Percentiles rank a stretch among this genome's conserved stretches.
Evolutionary conservation across 2,113 vertebrate genomes (phyloP).

Genomic region (Lepus europaeus): DNA sequence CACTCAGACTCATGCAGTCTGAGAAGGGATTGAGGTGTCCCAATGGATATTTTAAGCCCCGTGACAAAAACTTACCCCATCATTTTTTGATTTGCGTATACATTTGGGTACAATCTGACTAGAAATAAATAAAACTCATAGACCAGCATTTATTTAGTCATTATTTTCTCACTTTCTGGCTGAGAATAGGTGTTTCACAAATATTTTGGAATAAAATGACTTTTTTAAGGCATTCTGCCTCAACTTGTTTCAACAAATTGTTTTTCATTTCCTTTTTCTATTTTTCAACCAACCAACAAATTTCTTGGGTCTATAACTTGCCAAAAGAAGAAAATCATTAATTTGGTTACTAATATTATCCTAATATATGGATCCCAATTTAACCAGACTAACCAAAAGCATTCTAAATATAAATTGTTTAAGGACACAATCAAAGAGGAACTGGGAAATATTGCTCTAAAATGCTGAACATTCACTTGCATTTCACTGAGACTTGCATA

Average conservation of each 20-base stretch:
- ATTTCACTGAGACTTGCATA: slow-evolving; percentile 19
- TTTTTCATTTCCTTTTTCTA: background rate
- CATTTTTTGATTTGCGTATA: slow-evolving; percentile 21
- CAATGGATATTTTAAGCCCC: too few relatives aligned
- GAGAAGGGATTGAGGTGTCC: too few relatives aligned
- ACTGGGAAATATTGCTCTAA: background rate
- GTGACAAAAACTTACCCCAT: background rate
- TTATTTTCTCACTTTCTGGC: background rate
- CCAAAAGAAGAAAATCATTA: background rate
- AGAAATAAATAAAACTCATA: background rate
- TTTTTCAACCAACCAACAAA: slow-evolving; percentile 13
- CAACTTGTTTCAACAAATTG: background rate
- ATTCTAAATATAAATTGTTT: slow-evolving; percentile 9
- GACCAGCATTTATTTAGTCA: background rate
- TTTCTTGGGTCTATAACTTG: background rate
- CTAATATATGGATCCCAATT: slow-evolving; percentile 32
- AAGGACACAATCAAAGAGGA: background rate
- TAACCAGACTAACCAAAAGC: background rate
- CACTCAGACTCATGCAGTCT: too few relatives aligned
- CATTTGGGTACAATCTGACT: background rate
- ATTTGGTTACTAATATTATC: background rate
- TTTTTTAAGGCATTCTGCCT: background rate
- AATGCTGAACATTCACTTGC: slow-evolving; percentile 43
- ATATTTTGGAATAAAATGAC: slow-evolving; percentile 19
- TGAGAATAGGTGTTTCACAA: background rate